A percentile compares a stretch with the other conserved stretches of the same genome.
Conservation (phyloP, 2,113 vertebrate genomes). For the Tachuris rubrigastra region DNA sequence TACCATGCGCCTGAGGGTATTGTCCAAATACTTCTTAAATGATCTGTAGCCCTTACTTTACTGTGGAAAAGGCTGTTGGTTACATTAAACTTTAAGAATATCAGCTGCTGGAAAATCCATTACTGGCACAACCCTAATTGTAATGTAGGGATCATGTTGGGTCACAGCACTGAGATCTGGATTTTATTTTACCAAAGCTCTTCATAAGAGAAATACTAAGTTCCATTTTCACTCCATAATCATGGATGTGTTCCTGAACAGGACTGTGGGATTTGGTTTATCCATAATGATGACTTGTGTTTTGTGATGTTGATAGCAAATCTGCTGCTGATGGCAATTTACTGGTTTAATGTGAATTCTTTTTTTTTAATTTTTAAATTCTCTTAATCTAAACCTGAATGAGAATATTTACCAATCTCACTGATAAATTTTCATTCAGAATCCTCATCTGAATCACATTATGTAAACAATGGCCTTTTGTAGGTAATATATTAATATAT, state of each 20-base stretch:
- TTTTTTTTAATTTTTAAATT: not conserved
- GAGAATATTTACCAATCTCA: conserved; percentile 54
- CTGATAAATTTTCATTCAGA: conserved; percentile 62
- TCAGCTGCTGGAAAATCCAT: not conserved
- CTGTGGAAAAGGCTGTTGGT: not conserved
- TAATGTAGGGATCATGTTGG: not conserved
- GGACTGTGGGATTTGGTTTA: not conserved
- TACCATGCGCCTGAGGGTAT: not conserved
- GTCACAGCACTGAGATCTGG: not conserved
- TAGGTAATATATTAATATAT: conserved; percentile 68
- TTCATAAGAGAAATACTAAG: not conserved
- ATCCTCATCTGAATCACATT: conserved; percentile 50
- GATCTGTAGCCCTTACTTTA: not conserved
- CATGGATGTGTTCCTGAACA: not conserved
- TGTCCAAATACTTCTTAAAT: not conserved
- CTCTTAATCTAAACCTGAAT: conserved; percentile 48
- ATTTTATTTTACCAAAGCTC: not conserved
- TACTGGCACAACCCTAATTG: not conserved
- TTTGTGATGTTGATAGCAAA: conserved; percentile 23
- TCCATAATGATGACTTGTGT: conserved; percentile 50
- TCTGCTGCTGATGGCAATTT: conserved; percentile 18
- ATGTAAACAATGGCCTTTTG: conserved; percentile 66
- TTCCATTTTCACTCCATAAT: not conserved
- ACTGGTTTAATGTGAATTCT: not conserved
- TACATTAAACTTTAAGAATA: not conserved